Evolutionary conservation across 2,113 vertebrate species (phyloP), one percentile per base, ranked within the genome.

Genomic region (Equus przewalskii): DNA sequence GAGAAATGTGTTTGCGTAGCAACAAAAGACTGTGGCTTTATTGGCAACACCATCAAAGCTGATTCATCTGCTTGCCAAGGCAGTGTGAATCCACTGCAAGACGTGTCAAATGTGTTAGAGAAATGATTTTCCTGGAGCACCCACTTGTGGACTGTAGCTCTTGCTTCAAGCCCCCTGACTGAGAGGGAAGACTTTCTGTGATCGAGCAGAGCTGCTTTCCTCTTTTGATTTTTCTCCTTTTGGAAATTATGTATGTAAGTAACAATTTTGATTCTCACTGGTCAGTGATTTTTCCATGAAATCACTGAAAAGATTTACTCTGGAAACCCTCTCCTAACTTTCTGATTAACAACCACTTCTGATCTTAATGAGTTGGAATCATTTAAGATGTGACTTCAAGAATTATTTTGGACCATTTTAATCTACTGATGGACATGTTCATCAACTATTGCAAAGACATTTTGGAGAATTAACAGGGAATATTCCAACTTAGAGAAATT

Each of bases 1-100:
- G 89, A 98, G 96, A 98, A 97, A 98, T 96, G 97, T 97, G 96
- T 98, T 97, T 97, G 97, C 16, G 3, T 93, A 97, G 97, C 97
- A 98, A 98, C 97, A 98, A 96, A 98, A 97, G 96, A 83, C 97
- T 96, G 96, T 92, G 97, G 97, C 91, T 97, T 97, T 96, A 97
- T 75, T 98, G 97, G 97, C 97, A 97, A 83, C 95, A 64, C 95
- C 96, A 97, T 98, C 98, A 97, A 98, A 97, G 97, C 96, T 91
- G 96, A 96, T 95, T 89, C 94, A 96, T 96, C 96, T 96, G 94
- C 96, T 96, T 98, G 96, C 97, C 96, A 97, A 97, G 93, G 94
- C 96, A 94, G 96, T 97, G 95, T 69, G 97, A 97, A 97, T 97
- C 92, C 94, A 79, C 49, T 95, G 93, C 96, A 97, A 94, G 91